Base-by-base conservation (phyloP, 2,888 invertebrate genomes). In the Zonitis immaculata region DNA sequence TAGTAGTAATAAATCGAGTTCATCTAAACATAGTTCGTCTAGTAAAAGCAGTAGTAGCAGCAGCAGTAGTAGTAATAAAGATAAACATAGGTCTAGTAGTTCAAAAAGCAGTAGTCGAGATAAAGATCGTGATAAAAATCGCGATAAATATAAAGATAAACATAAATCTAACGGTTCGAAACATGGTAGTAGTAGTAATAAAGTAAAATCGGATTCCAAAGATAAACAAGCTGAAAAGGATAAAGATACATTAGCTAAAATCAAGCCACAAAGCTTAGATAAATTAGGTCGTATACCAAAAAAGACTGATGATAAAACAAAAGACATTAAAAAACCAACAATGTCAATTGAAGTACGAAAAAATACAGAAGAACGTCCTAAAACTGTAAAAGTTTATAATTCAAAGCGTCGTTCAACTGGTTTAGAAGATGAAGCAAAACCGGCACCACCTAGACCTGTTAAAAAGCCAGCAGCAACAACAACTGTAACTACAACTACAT, bases 341-440 rank as follows among this genome's bases (percentile, higher is more conserved):
- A 88, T 90, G 73, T 89, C 90, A 0, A 89, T 91, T 63, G 91
- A 91, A 79, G 84, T 87, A 50, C 79, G 89, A 56, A 89, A 88
- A 74, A 82, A 80, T 55, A 85, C 85, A 61, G 82, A 85, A 47
- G 84, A 79, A 49, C 79, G 93, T 66, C 88, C 91, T 4, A 92
- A 92, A 77, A 95, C 95, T 32, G 95, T 94, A 1, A 95, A 95
- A 81, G 89, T 90, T 12, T 92, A 88, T 73, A 87, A 92, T 76
- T 90, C 92, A 1, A 93, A 91, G 77, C 93, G 95, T 79, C 84
- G 95, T 61, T 92, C 92, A 46, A 94, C 93, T 66, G 95, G 94
- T 30, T 76, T 95, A 49, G 91, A 90, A 70, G 93, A 94, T 73
- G 91, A 90, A 77, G 82, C 86, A 0, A 89, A 89, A 68, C 90